Evolutionary conservation across 2,888 invertebrate genomes (phyloP), one percentile per base, ranked within the genome.

Genomic region (Dinocampus coccinellae): DNA sequence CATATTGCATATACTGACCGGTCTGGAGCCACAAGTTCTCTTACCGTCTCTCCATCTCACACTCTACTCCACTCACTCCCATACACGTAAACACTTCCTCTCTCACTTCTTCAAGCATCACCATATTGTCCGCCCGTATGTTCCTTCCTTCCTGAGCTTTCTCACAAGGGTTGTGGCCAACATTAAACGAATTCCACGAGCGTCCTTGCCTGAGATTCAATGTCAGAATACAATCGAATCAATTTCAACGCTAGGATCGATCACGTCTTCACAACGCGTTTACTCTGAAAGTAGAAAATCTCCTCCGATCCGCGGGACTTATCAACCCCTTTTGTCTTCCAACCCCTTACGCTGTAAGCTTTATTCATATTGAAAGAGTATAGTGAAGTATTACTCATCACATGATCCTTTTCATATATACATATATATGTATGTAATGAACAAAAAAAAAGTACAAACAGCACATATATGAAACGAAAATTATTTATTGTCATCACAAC

Each of bases 1-100:
- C 85, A 87, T 85, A 86, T 87, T 86, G 87, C 87, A 84, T n/a
- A n/a, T 83, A 83, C 84, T 86, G 86, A 85, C 85, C 85, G 81
- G 81, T 84, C 83, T 82, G 76, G 76, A 78, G 77, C 78, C 78
- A 78, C 80, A 80, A 78, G 81, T 65, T 58, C 47, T 47, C 47
- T 63, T 16, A 13, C 24, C 24, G 22, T 9, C 34, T 60, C 60
- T 60, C 16, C 7, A 13, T n/a, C 39, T 39, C 39, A n/a, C 39
- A n/a, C 39, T 39, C 39, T 39, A n/a, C n/a, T n/a, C n/a, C n/a
- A n/a, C 34, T 36, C 34, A 11, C 58, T 60, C 60, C 22, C 16
- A 16, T n/a, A 6, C 47, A n/a, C 39, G 3, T 16, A 16, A n/a
- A 16, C 47, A 16, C 47, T 47, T 16, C 7, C 47, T n/a, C 47